phyloP scores from a whole-genome alignment of 2,888 invertebrate species.

The Capitulum mitella region DNA sequence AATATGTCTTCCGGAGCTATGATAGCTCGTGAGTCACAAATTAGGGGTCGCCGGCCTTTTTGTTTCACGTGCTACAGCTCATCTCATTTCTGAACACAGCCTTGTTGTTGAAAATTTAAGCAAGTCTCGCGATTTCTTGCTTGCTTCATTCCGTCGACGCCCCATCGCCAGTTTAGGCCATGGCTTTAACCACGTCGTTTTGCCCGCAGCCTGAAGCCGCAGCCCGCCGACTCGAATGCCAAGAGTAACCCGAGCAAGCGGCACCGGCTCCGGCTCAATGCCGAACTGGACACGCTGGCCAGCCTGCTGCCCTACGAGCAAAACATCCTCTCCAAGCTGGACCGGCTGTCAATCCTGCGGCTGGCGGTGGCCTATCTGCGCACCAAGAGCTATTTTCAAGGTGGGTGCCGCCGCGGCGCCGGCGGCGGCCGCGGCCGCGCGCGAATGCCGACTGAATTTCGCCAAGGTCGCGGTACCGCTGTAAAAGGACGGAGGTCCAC shows the following conservation, averaged over 20 bases:
- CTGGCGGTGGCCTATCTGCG: conserved; percentile 96
- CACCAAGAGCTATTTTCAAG: conserved; percentile 99
- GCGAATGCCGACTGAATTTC: background rate
- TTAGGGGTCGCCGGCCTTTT: too few species aligned
- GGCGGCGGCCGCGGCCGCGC: background rate
- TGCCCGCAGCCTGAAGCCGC: conserved; percentile 33
- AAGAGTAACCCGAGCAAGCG: conserved; percentile 98
- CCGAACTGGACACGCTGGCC: conserved; percentile 94
- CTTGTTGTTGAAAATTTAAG: too few species aligned
- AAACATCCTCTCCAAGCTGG: conserved; percentile 94
- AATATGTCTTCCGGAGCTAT: too few species aligned
- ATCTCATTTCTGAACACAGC: too few species aligned
- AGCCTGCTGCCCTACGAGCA: conserved; percentile 92
- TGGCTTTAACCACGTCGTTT: background rate
- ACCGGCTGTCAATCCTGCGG: conserved; percentile 93
- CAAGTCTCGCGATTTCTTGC: too few species aligned
- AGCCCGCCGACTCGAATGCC: conserved; percentile 50
- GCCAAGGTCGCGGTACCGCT: too few species aligned
- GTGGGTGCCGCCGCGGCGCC: conserved; percentile 51
- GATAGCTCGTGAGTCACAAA: too few species aligned
- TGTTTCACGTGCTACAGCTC: too few species aligned
- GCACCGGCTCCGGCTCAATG: conserved; percentile 94
- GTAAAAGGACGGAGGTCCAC: too few species aligned
- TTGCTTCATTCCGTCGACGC: too few species aligned
- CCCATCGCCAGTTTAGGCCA: too few species aligned